Evolutionary conservation across 1,140 invertebrate species (phyloP), one percentile per base, ranked within the genome.

Genomic region (Archivesica marissinica): DNA sequence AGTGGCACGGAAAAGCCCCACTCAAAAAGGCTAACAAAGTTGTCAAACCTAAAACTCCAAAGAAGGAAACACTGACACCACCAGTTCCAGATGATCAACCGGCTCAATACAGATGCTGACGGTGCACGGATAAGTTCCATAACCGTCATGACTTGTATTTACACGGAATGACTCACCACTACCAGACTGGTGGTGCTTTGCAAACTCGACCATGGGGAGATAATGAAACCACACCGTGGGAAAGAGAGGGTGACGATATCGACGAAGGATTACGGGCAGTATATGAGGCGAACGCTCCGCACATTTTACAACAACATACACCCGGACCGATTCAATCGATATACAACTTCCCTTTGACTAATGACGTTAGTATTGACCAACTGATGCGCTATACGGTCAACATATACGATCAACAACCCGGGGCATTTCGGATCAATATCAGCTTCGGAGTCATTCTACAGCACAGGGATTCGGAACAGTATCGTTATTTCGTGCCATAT

Each of bases 321-420:
- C n/a, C n/a, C n/a, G 70, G 70, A n/a, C 70, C 70, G 15, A 41
- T 74, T 23, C 70, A 74, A 47, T 74, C 70, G 13, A 25, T 74
- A 9, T 47, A 44, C 44, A 54, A 30, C n/a, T 77, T 52, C n/a
- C 74, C 74, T 6, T 20, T 56, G 33, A n/a, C 9, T 35, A 77
- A 77, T 23, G 52, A 77, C n/a, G 25, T 56, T 33, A 59, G 59
- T 23, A 3, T 28, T 2, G 30, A 56, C 33, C 15, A 74, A 74
- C 15, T 47, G 23, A 44, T 74, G 44, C 9, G 28, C 17, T 74
- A 33, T 25, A 41, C 70, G 3, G 28, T 11, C 7, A 30, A 54
- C 13, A 47, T 77, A n/a, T 54, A 25, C 41, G 7, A 38, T 9
- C 11, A 25, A 35, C 6, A 56, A 56, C 70, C 41, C 15, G n/a